Base-by-base conservation (phyloP, 2,797 vertebrate species). In the Leptatherina wallacei region DNA sequence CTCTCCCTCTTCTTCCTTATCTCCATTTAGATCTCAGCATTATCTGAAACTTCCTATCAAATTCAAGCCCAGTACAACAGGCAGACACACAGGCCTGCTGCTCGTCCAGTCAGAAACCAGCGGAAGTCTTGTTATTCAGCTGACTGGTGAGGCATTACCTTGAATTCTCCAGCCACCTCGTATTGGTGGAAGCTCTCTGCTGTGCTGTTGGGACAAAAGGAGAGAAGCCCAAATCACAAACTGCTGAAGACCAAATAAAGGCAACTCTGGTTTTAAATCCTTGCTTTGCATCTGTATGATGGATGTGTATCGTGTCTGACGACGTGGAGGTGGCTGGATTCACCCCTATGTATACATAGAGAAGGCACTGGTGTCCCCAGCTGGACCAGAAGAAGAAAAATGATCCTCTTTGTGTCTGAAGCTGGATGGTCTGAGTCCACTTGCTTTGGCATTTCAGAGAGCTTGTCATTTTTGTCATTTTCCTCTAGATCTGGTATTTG, bases 41-140 rank as follows among this genome's bases (percentile, higher is more conserved):
- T 99, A 97, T 82, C 96, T 99, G 93, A 97, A 97, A 71, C 95
- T 99, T 32, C 97, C 98, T 0, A 95, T 99, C 90, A 96, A 96
- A 83, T 99, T 98, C 95, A 96, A 91, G 85, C 97, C 98, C 24
- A 89, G 75, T 16, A 42, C 88, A 7, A 81, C 85, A 49, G 98
- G 98, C 87, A 83, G 62, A 66, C 96, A 96, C 86, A 91, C 94
- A 69, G 93, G 93, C 71, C 65, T 94, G 64, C 95, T 99, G 11
- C 60, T 96, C 59, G 91, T 97, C 81, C 93, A 96, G 78, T 95
- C 94, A 10, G 90, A 93, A 69, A 94, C 92, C 80, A 93, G 91
- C 77, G 90, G 80, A 88, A 94, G 91, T 84, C 88, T 98, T 69
- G 82, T 86, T 73, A 87, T 99, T 88, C 95, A 91, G 56, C 95